These are phyloP conservation scores for Pristis pectinata DNA, from an alignment of 2,797 vertebrate genomes.

Conservation along the genomic window DNA sequence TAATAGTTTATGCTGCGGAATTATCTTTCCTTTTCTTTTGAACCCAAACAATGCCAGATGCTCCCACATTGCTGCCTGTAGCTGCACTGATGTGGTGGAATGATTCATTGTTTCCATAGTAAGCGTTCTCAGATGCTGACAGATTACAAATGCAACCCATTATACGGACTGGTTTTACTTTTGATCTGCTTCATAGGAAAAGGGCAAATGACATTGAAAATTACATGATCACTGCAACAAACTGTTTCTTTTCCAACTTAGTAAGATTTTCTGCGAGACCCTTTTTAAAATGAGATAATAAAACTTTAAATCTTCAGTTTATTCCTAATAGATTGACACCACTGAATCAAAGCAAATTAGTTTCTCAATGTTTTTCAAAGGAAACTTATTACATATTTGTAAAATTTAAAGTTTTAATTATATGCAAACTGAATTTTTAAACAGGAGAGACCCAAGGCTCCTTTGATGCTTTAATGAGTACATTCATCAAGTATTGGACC, in stretches of 20 bases:
- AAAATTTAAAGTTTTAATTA: background rate
- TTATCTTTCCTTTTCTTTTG: background rate
- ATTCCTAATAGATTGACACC: background rate
- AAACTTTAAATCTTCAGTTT: background rate
- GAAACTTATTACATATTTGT: background rate
- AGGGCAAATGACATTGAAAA: background rate
- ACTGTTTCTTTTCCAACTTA: background rate
- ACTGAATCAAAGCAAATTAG: background rate
- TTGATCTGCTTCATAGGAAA: background rate
- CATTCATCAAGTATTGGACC: background rate
- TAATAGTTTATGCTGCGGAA: background rate
- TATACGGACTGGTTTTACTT: background rate
- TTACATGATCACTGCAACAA: background rate
- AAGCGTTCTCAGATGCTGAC: conserved; percentile 24
- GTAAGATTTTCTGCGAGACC: background rate
- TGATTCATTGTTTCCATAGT: conserved; percentile 1
- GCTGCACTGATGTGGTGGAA: background rate
- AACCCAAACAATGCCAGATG: conserved; percentile 28
- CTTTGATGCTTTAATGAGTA: background rate
- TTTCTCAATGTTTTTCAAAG: background rate
- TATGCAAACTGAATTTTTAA: background rate
- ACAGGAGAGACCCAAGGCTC: too few species aligned
- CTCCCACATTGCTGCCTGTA: background rate
- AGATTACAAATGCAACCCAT: conserved; percentile 11
- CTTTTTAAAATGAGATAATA: background rate